A percentile compares a stretch with the other conserved stretches of the same genome.
These are phyloP conservation scores for Bombus pascuorum DNA, from an alignment of 1,140 invertebrate genomes.

Conservation along the genomic window DNA sequence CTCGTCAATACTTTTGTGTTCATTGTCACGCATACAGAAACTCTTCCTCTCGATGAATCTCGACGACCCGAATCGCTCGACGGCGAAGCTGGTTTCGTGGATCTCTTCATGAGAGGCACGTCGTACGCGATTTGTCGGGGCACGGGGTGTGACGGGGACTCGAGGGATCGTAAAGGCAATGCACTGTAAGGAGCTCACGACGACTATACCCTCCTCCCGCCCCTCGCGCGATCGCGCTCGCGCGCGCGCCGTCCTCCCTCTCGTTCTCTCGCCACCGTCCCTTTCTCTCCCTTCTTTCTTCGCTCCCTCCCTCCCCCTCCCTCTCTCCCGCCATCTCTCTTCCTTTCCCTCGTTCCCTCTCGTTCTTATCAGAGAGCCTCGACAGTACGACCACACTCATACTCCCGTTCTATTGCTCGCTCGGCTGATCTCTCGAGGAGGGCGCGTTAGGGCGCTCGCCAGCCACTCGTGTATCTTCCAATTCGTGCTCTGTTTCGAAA, in stretches of 20 bases:
- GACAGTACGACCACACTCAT: slow-evolving; percentile 44
- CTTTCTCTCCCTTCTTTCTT: slow-evolving; percentile 56
- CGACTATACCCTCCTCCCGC: slow-evolving; percentile 68
- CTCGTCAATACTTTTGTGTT: slow-evolving; percentile 32
- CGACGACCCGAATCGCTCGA: slow-evolving; percentile 70
- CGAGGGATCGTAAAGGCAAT: slow-evolving; percentile 80
- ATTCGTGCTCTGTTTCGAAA: slow-evolving; percentile 41
- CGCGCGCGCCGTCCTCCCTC: slow-evolving; percentile 14
- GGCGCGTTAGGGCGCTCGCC: slow-evolving; percentile 65
- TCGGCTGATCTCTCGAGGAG: slow-evolving; percentile 62
- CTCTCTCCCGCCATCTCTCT: slow-evolving; percentile 41
- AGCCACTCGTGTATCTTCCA: slow-evolving; percentile 52
- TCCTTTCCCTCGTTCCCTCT: slow-evolving; percentile 39
- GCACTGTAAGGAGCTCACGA: slow-evolving; percentile 81
- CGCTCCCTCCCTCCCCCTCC: slow-evolving; percentile 42
- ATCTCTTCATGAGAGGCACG: slow-evolving; percentile 76
- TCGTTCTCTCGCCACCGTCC: slow-evolving; percentile 47
- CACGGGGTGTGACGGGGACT: slow-evolving; percentile 78
- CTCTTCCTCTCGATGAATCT: slow-evolving; percentile 58
- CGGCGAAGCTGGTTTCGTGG: slow-evolving; percentile 74
- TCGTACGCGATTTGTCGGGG: slow-evolving; percentile 76
- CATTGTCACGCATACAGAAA: slow-evolving; percentile 60
- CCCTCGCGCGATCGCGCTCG: slow-evolving; percentile 16
- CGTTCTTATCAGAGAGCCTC: slow-evolving; percentile 51
- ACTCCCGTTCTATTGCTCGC: slow-evolving; percentile 56